phyloP scores from a whole-genome alignment of 2,888 invertebrate genomes.

The Macaria liturata region DNA sequence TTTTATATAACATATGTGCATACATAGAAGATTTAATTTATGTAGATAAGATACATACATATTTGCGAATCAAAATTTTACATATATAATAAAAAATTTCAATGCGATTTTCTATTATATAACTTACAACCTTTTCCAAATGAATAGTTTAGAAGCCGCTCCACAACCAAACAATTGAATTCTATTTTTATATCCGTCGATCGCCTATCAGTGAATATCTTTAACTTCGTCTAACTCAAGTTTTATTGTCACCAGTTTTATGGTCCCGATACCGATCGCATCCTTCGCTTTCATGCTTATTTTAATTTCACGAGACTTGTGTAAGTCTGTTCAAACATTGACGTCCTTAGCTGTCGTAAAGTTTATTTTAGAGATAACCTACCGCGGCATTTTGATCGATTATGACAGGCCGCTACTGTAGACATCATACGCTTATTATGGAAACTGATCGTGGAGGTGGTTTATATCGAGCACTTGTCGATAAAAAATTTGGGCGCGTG shows the following conservation, averaged over 20 bases:
- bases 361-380: constrained; percentile 63
- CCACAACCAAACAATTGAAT: too few species aligned
- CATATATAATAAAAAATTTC: too few species aligned
- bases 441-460: constrained; percentile 49
- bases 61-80: too few species aligned
- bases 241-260: not conserved
- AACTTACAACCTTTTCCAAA: too few species aligned
- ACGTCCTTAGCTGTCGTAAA: constrained; percentile 64
- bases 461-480: constrained; percentile 50
- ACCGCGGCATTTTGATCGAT: constrained; percentile 69
- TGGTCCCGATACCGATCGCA: constrained; percentile 1
- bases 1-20: too few species aligned
- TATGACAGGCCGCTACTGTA: constrained; percentile 56
- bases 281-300: constrained; percentile 15
- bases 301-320: constrained; percentile 43
- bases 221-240: not conserved
- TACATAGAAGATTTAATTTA: too few species aligned
- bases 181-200: too few species aligned
- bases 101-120: too few species aligned
- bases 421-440: constrained; percentile 57
- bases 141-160: too few species aligned
- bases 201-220: not conserved
- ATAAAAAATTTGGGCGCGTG: constrained; percentile 55
- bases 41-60: too few species aligned
- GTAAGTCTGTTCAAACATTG: constrained; percentile 55